Base-by-base conservation (phyloP, 2,888 invertebrate genomes). In the Erebia ligea region DNA sequence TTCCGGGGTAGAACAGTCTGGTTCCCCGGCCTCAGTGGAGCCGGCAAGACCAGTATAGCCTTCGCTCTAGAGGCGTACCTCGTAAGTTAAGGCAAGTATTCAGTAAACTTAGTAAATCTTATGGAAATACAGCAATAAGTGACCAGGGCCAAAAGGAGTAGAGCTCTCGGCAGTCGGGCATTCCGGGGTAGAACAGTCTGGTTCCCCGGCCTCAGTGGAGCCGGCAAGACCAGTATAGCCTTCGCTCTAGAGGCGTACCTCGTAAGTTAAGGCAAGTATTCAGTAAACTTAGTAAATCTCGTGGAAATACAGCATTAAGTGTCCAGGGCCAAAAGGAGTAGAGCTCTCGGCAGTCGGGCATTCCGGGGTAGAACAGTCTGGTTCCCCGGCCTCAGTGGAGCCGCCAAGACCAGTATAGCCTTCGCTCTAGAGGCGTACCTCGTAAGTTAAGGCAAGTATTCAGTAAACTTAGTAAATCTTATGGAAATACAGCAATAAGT, bases 221-320 rank as follows among this genome's bases (percentile, higher is more conserved):
- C 99, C 67, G 99, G 99, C 17, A 99, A 99, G 93, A 99, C 99
- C 21, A 99, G 99, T 40, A 97, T 99, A 77, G 98, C 99, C 1
- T 99, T 99, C 83, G 98, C 98, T 75, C 94, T 99, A 58, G 99
- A 99, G 91, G 98, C 98, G 8, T 98, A 98, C 81, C 93, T 99
- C 68, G 97, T 98, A 0, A 96, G 97, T 9, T 95, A 96, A 81
- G 96, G 96, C 81, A 63, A 68, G 56, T 64, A n/a, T 63, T 34
- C 15, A 6, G 34, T 17, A 8, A 10, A 1, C 2, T 19, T 5
- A 54, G 8, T 15, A 54, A 19, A 9, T 17, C 9, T 52, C 50
- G n/a, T 4, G 50, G 6, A 45, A 13, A 13, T 21, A 13, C n/a
- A n/a, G n/a, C n/a, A n/a, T n/a, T n/a, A n/a, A n/a, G n/a, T n/a